phyloP scores from a whole-genome alignment of 2,888 invertebrate genomes.

The Habrosyne pyritoides region DNA sequence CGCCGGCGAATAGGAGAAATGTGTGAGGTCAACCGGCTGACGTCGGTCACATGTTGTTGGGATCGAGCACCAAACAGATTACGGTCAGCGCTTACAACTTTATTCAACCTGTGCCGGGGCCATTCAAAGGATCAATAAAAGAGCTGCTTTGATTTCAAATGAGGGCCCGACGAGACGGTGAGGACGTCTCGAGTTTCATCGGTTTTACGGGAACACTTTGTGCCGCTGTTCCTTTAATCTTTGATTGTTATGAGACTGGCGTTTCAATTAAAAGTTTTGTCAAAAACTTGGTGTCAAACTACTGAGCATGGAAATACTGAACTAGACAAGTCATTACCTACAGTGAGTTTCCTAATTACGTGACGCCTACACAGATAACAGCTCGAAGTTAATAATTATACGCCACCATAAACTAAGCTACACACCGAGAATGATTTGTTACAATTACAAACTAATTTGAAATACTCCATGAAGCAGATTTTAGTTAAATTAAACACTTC shows the following conservation, averaged over 20 bases:
- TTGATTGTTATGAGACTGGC: constrained; percentile 32
- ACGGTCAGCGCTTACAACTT: constrained; percentile 66
- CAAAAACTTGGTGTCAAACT: constrained; percentile 48
- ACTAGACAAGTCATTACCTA: constrained; percentile 33
- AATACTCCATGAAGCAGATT: constrained; percentile 18
- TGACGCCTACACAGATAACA: neutral
- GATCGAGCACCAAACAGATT: constrained; percentile 64
- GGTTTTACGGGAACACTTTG: constrained; percentile 34
- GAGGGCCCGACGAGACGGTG: constrained; percentile 36
- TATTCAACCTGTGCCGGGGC: constrained; percentile 56
- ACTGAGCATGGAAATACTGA: constrained; percentile 36
- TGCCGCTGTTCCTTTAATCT: constrained; percentile 48
- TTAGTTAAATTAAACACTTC: neutral
- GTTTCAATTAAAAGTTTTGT: constrained; percentile 54
- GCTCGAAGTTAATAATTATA: constrained; percentile 18
- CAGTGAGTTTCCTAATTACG: constrained; percentile 35
- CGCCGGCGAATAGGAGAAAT: constrained; percentile 59
- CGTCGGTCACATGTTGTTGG: constrained; percentile 62
- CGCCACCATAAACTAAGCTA: constrained; percentile 27
- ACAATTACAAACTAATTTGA: constrained; percentile 29
- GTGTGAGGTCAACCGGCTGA: constrained; percentile 68
- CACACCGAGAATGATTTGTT: constrained; percentile 26
- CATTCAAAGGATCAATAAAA: constrained; percentile 59
- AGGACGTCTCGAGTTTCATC: constrained; percentile 27
- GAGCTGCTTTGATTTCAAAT: constrained; percentile 60